These are phyloP conservation scores for Rhimphoctona megacephalus DNA, from an alignment of 2,888 invertebrate species.

Conservation along the genomic window DNA sequence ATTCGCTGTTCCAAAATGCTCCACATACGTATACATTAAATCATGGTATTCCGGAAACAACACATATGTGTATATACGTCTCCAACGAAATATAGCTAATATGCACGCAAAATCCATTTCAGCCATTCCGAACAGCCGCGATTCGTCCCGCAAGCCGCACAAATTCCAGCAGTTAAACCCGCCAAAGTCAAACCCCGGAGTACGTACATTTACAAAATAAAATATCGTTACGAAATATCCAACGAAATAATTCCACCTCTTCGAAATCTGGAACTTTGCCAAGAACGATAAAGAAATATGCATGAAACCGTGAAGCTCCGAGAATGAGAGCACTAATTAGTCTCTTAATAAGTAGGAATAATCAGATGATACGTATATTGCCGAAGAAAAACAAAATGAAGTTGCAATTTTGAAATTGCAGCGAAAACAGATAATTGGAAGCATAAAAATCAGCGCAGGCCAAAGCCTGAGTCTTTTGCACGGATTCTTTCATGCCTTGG, in stretches of 20 bases:
- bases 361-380: constrained; percentile 34
- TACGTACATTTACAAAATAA: not conserved
- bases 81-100: not conserved
- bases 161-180: constrained; percentile 19
- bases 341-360: constrained; percentile 45
- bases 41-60: constrained; percentile 14
- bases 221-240: not conserved
- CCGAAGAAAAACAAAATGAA: constrained; percentile 31
- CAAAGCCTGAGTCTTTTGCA: constrained; percentile 30
- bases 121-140: not conserved
- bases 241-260: not conserved
- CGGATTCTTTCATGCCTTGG: constrained; percentile 22
- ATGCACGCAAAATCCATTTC: constrained; percentile 11
- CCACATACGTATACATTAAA: not conserved
- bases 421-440: constrained; percentile 58
- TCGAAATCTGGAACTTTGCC: constrained; percentile 8
- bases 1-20: constrained; percentile 36
- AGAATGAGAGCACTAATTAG: constrained; percentile 45
- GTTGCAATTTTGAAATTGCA: constrained; percentile 27
- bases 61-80: not conserved
- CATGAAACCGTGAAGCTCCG: not conserved
- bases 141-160: constrained; percentile 19
- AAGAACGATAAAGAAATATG: constrained; percentile 14
- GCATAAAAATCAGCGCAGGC: constrained; percentile 35
- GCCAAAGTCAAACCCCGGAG: not conserved